Base-by-base conservation (phyloP, 2,113 vertebrate genomes). In the Hemiscyllium ocellatum region DNA sequence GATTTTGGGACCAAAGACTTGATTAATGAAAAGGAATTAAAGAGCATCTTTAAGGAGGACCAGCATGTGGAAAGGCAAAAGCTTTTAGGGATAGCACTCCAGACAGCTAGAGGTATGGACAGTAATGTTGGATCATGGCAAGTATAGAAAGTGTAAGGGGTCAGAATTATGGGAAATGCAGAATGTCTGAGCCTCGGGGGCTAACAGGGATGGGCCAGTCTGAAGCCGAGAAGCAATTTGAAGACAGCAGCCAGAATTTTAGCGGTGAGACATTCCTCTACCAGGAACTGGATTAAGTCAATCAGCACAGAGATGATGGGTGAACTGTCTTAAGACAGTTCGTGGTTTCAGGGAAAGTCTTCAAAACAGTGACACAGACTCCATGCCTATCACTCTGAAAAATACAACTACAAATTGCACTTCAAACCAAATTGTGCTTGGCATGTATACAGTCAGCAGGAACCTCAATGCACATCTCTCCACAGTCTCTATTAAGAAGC, bases 381-480 rank as follows among this genome's bases (percentile, higher is more conserved):
- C 85, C 47, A 89, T 56, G 26, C 33, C 66, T n/a, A 17, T 61
- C n/a, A 24, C 56, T 56, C 26, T 10, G 10, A 89, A 52, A 90
- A 61, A 26, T 70, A 26, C 68, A 70, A 3, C 66, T 94, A 94
- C 93, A 94, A 94, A 94, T 94, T 94, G 37, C 29, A 69, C 33
- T 50, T 47, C 42, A 70, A 94, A 42, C 19, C 15, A 70, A 94
- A 26, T 2, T 3, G 15, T 70, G 24, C 12, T 13, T 70, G 65
- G 13, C 37, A 37, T 70, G 42, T 72, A 95, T 95, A 95, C 22
- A 95, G 24, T 47, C 66, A 69, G 20, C 93, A 72, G 68, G 68
- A 33, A 95, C n/a, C 26, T 50, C 69, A 72, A 37, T 50, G 37
- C 26, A 33, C 19, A 72, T 50, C 93, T 95, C n/a, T 50, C 93